A percentile compares a stretch with the other conserved stretches of the same genome.
These are phyloP conservation scores for Lindbergichthys nudifrons DNA, from an alignment of 2,797 vertebrate genomes.

Conservation along the genomic window DNA sequence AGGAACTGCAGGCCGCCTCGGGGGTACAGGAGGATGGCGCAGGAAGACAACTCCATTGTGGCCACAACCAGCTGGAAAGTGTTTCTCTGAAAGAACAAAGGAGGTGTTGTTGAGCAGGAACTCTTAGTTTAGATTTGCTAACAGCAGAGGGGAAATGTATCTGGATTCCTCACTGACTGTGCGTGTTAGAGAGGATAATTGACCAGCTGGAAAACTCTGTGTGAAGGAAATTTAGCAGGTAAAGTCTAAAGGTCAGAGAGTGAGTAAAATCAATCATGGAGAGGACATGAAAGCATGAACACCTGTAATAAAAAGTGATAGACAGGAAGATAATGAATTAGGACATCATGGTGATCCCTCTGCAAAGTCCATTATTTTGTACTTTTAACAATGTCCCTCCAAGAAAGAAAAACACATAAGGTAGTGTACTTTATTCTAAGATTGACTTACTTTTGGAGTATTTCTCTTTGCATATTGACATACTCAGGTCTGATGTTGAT, in stretches of 20 bases:
- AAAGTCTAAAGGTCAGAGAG: neutral
- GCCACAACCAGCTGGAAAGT: constrained; percentile 92
- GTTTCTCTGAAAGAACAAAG: constrained; percentile 85
- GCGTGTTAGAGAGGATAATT: neutral
- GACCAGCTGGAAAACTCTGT: neutral
- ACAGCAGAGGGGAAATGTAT: neutral
- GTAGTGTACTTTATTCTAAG: neutral
- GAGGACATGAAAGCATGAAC: neutral
- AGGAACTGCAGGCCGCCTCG: constrained; percentile 87
- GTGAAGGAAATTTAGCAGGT: neutral
- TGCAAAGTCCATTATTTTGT: neutral
- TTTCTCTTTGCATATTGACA: neutral
- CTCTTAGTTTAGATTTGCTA: neutral
- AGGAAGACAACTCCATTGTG: constrained; percentile 83
- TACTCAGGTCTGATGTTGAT: neutral
- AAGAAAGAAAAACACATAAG: neutral
- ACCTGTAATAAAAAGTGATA: neutral
- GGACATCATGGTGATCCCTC: neutral
- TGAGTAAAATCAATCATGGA: neutral
- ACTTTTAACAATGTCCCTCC: neutral
- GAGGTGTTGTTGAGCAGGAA: neutral
- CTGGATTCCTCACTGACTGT: neutral
- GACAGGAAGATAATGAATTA: neutral
- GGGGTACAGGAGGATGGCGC: constrained; percentile 92
- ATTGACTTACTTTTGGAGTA: neutral